phyloP scores from a whole-genome alignment of 2,113 vertebrate genomes.

The Nannospalax galili region DNA sequence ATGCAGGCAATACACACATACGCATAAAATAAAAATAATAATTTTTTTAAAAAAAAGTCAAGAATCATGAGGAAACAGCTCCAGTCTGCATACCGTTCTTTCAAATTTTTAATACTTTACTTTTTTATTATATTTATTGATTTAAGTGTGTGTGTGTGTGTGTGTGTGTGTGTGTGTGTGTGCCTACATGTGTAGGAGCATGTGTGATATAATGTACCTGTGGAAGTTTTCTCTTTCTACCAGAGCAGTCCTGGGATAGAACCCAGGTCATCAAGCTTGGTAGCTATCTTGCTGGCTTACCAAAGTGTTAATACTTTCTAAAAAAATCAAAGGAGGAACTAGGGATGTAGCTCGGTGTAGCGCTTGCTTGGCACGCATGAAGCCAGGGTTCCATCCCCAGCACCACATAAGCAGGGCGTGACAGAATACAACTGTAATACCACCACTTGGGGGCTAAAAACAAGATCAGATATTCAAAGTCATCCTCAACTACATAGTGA shows the following conservation, averaged over 20 bases:
- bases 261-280: not conserved
- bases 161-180: not conserved
- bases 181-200: too few relatives aligned
- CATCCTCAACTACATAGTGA: not conserved
- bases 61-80: not conserved
- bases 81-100: not conserved
- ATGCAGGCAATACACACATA: too few relatives aligned
- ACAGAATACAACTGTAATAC: not conserved
- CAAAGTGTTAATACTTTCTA: not conserved
- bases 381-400: not conserved
- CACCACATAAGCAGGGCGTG: not conserved
- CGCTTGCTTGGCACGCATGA: fast-evolving
- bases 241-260: not conserved
- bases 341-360: not conserved
- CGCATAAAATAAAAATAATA: too few relatives aligned
- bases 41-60: too few relatives aligned
- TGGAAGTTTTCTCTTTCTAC: too few relatives aligned
- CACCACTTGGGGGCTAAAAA: not conserved
- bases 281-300: not conserved
- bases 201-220: not conserved
- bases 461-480: not conserved
- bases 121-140: not conserved
- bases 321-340: not conserved
- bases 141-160: too few relatives aligned
- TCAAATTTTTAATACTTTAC: not conserved